phyloP scores from a whole-genome alignment of 2,888 invertebrate species.

The Eupelmus urozonus region DNA sequence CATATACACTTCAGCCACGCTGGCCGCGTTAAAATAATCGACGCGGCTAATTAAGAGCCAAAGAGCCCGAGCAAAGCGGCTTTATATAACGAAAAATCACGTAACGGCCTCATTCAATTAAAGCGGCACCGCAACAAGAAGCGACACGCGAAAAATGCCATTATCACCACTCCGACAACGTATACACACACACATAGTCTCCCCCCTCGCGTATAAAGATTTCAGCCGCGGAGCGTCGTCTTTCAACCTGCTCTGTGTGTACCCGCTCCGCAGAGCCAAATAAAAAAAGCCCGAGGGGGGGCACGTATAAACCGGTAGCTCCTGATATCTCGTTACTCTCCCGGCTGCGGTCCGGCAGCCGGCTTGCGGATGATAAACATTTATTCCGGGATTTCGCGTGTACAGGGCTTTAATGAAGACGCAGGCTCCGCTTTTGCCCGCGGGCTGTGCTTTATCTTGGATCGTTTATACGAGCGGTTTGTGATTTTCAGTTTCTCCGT shows the following conservation, averaged over 20 bases:
- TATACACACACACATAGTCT: no score
- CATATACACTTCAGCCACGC: no score
- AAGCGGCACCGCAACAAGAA: no score
- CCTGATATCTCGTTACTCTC: conserved; percentile 10
- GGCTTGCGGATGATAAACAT: conserved; percentile 54
- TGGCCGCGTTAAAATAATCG: no score
- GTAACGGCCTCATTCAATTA: no score
- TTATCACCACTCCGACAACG: no score
- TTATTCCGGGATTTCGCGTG: conserved; percentile 53
- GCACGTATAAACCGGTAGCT: conserved; percentile 6
- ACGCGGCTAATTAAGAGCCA: not conserved
- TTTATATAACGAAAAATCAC: no score
- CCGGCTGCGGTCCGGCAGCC: not conserved
- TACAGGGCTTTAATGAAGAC: conserved; percentile 55
- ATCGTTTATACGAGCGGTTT: not conserved
- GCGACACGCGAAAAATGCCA: no score
- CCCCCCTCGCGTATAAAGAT: not conserved
- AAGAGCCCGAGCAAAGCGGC: not conserved
- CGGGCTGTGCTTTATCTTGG: conserved; percentile 33
- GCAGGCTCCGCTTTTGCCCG: conserved; percentile 34
- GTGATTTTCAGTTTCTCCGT: conserved; percentile 16
- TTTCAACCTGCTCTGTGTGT: not conserved
- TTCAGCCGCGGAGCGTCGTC: not conserved
- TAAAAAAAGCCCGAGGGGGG: not conserved
- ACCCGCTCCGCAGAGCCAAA: not conserved